Evolutionary conservation across 2,797 vertebrate genomes (phyloP).

Genomic region (Leucoraja ocellata): DNA sequence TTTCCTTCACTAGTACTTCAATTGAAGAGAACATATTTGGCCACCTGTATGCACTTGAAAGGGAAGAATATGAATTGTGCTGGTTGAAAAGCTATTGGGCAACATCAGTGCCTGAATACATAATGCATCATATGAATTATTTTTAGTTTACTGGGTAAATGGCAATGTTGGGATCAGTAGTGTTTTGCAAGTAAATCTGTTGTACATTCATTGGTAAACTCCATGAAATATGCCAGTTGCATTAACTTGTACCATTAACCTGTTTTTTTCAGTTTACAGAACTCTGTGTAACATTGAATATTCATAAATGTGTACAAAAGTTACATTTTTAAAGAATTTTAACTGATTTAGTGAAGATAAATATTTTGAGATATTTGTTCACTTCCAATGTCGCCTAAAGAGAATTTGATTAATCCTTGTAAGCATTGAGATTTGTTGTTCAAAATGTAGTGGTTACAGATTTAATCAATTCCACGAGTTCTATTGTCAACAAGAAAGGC

Average conservation of each 20-base stretch:
- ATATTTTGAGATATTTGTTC: no score
- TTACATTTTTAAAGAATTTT: no score
- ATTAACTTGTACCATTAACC: not conserved
- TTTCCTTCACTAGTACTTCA: not conserved
- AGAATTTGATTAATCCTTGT: slow-evolving; percentile 9
- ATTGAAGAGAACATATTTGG: not conserved
- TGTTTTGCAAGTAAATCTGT: not conserved
- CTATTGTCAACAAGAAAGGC: not conserved
- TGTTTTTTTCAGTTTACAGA: no score
- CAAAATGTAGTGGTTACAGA: not conserved
- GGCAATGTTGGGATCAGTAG: not conserved
- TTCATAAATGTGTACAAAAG: no score
- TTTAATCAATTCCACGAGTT: no score
- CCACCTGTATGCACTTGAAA: not conserved
- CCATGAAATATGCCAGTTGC: no score
- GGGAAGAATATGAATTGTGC: not conserved
- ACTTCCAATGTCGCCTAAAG: not conserved
- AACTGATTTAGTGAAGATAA: not conserved
- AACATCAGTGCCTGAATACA: not conserved
- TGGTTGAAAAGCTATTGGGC: not conserved
- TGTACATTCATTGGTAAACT: not conserved
- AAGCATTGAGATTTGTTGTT: not conserved
- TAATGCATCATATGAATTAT: not conserved
- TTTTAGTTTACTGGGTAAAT: not conserved
- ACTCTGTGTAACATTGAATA: no score